These are phyloP conservation scores for Aphidoletes aphidimyza DNA, from an alignment of 2,888 invertebrate genomes.

Conservation along the genomic window DNA sequence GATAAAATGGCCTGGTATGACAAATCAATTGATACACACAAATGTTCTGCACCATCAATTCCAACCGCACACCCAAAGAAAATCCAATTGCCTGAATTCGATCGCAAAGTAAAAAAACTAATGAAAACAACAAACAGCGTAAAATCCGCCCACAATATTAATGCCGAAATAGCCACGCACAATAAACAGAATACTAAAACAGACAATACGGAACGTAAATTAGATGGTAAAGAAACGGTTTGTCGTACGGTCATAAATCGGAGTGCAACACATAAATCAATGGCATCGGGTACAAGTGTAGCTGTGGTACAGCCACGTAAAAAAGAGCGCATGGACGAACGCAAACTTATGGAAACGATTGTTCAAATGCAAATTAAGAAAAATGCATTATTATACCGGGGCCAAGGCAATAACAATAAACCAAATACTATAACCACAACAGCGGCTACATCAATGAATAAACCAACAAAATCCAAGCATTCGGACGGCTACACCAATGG, in stretches of 20 bases:
- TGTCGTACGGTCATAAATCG: constrained; percentile 56
- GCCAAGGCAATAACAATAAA: neutral
- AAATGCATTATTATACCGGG: constrained; percentile 7
- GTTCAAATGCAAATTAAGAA: constrained; percentile 43
- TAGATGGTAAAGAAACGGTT: neutral
- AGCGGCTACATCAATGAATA: neutral
- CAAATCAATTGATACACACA: constrained; percentile 52
- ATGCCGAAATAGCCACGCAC: constrained; percentile 43
- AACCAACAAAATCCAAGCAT: neutral
- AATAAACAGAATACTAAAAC: constrained; percentile 37
- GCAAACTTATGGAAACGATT: constrained; percentile 30
- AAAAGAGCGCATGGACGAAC: constrained; percentile 55
- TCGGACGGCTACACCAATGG: neutral
- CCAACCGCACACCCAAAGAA: constrained; percentile 55
- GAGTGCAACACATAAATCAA: constrained; percentile 56
- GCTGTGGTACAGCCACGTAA: constrained; percentile 59
- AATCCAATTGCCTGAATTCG: constrained; percentile 57
- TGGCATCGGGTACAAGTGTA: constrained; percentile 57
- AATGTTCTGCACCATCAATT: neutral
- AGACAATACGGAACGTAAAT: constrained; percentile 19
- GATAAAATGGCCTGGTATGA: constrained; percentile 56
- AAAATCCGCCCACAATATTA: constrained; percentile 35
- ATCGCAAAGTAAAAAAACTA: constrained; percentile 57
- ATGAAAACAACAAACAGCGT: neutral
- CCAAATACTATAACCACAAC: neutral